Conservation (phyloP, 2,797 vertebrate genomes). For the Helarctos malayanus region DNA sequence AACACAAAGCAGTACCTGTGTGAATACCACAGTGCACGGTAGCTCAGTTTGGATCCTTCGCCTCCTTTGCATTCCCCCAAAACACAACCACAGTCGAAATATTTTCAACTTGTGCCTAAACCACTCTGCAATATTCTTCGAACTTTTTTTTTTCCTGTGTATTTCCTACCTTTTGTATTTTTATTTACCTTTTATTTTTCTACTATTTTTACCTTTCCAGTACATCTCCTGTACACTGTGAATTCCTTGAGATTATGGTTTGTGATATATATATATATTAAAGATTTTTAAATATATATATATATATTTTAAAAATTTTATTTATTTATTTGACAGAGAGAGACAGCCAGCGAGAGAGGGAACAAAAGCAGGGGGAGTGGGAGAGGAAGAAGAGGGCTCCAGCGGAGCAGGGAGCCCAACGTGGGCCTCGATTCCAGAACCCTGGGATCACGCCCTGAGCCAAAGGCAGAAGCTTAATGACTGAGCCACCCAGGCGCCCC, state of each 20-base stretch:
- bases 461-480: no score
- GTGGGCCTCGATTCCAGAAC: no score
- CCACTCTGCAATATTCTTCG: background rate
- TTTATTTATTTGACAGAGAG: no score
- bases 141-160: background rate
- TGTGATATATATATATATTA: background rate
- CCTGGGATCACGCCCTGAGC: no score
- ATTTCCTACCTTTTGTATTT: background rate
- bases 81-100: background rate
- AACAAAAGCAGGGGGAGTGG: no score
- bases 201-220: background rate
- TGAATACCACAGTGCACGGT: no score
- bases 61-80: background rate
- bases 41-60: background rate
- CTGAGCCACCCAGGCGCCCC: no score
- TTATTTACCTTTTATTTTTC: background rate
- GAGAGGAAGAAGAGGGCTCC: no score
- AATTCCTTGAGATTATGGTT: background rate
- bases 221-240: background rate
- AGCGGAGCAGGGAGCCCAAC: no score
- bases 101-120: background rate
- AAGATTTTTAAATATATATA: background rate
- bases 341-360: no score
- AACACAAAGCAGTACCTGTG: background rate
- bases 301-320: no score